Percentiles rank a stretch among this genome's conserved stretches.
Conservation (phyloP, 2,797 vertebrate species). For the Characodon lateralis region DNA sequence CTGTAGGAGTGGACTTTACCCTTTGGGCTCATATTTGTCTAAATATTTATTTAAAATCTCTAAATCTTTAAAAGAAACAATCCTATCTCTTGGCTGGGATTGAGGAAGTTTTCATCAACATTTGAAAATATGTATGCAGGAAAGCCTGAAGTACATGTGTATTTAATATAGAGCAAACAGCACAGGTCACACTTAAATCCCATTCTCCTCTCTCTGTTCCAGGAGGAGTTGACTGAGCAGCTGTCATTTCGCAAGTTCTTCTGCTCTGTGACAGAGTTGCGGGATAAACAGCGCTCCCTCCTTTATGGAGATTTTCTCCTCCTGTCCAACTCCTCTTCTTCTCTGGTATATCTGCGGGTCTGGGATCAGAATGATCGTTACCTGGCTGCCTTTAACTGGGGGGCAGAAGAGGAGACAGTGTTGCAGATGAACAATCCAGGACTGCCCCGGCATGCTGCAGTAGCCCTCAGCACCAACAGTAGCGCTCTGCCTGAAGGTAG, state of each 20-base stretch:
- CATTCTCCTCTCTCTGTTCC: not conserved
- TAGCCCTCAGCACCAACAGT: constrained; percentile 78
- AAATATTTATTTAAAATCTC: no score
- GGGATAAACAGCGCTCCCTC: constrained; percentile 83
- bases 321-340: constrained; percentile 46
- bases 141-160: no score
- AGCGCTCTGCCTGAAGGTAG: not conserved
- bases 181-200: not conserved
- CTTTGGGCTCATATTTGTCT: no score
- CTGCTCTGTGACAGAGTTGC: constrained; percentile 71
- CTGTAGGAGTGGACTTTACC: no score
- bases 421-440: constrained; percentile 24
- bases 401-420: not conserved
- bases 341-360: constrained; percentile 78
- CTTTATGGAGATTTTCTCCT: constrained; percentile 80
- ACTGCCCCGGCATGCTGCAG: constrained; percentile 58
- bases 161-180: not conserved
- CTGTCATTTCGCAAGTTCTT: constrained; percentile 69
- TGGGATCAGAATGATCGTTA: constrained; percentile 90
- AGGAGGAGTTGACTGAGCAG: constrained; percentile 41
- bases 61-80: no score
- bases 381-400: constrained; percentile 83
- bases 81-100: not conserved
- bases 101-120: not conserved
- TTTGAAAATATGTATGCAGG: not conserved